Base-by-base conservation (phyloP, 53 echinoderm and acorn worm genomes). In the Echinometra lucunter region DNA sequence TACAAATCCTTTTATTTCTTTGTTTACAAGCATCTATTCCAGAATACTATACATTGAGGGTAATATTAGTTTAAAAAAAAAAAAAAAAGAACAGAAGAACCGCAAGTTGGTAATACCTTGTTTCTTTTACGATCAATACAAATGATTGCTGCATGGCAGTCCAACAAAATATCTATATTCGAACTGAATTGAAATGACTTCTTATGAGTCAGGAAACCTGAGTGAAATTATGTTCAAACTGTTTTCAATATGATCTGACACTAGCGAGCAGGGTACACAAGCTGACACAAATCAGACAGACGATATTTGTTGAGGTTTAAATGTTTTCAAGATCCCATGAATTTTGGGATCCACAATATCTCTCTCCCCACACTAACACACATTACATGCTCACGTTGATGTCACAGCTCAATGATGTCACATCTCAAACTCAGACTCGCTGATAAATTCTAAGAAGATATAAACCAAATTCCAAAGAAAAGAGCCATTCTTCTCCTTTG, bases 381-480 rank as follows among this genome's bases (percentile, higher is more conserved):
- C n/a, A 72, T 40, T 42, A 17, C 17, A 78, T 40, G 13, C 78
- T 19, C 78, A 40, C 40, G 6, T 40, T 6, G 42, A 38, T 17
- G 23, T 6, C 42, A 78, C 56, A 9, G 13, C 56, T 9, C 56
- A 56, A n/a, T 56, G 56, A 7, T 56, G 8, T 9, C 13, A 56
- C 13, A 78, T 40, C 19, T 78, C 18, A 16, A 78, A 40, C 6
- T 78, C 78, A 78, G 78, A 78, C 78, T 78, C 4, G 78, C 78
- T 78, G 78, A 78, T 49, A n/a, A 85, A 49, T 53, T 49, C 85
- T 30, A n/a, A 85, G 42, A 85, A 85, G 85, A 85, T 85, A 53
- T 53, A 89, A 89, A 89, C 60, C 89, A 89, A n/a, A 89, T 58
- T 89, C 37, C 89, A 60, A 89, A 89, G 89, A 58, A 58, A 57